phyloP scores from a whole-genome alignment of 2,797 vertebrate genomes.

The Enteromius unitaeniatus region DNA sequence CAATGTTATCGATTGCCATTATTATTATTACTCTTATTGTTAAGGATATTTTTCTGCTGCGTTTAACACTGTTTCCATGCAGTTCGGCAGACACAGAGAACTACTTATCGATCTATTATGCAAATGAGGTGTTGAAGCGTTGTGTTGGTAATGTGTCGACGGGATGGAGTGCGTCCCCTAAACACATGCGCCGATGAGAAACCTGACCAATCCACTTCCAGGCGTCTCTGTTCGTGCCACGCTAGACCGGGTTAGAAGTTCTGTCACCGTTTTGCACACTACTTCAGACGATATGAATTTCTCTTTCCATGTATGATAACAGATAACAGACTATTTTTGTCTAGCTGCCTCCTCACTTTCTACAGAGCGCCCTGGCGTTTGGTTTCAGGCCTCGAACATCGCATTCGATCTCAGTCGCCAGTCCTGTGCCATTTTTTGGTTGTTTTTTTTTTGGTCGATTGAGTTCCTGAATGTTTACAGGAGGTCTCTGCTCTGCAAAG shows the following conservation, averaged over 20 bases:
- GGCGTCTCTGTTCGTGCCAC: constrained; percentile 6
- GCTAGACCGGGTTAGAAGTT: constrained; percentile 22
- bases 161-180: constrained; percentile 52
- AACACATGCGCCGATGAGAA: constrained; percentile 46
- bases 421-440: constrained; percentile 29
- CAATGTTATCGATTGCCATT: constrained; percentile 59
- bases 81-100: constrained; percentile 61
- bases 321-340: constrained; percentile 34
- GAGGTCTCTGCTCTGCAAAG: constrained; percentile 49
- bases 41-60: constrained; percentile 63
- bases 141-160: constrained; percentile 59
- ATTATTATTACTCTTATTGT: constrained; percentile 54
- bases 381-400: constrained; percentile 1
- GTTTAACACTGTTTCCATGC: constrained; percentile 71
- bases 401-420: constrained; percentile 1
- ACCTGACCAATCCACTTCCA: constrained; percentile 47
- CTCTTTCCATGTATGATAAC: constrained; percentile 13
- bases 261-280: constrained; percentile 38
- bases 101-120: constrained; percentile 74
- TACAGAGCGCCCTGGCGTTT: constrained; percentile 24
- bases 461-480: constrained; percentile 46
- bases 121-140: constrained; percentile 78
- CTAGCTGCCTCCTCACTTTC: not conserved
- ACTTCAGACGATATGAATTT: constrained; percentile 26
- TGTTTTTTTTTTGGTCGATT: constrained; percentile 27